These are phyloP conservation scores for Ammospiza caudacuta DNA, from an alignment of 2,113 vertebrate genomes.

Conservation along the genomic window DNA sequence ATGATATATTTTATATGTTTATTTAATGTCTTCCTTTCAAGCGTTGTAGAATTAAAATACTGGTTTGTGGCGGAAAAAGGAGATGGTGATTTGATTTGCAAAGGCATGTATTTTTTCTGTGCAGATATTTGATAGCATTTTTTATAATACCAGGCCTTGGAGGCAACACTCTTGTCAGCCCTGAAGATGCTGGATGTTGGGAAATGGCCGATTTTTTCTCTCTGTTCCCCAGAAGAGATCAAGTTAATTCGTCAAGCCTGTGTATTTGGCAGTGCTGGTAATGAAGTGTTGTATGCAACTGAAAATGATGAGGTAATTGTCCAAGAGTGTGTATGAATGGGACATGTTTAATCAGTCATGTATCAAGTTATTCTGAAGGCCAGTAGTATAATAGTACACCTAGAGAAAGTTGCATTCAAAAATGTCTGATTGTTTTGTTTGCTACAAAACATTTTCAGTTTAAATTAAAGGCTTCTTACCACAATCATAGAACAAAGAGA, in stretches of 20 bases:
- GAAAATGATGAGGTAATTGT: slow-evolving; percentile 91
- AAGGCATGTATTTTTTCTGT: neutral
- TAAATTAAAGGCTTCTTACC: neutral
- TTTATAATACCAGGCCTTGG: slow-evolving; percentile 54
- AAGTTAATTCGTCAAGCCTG: slow-evolving; percentile 91
- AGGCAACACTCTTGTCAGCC: slow-evolving; percentile 58
- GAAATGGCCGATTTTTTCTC: slow-evolving; percentile 97
- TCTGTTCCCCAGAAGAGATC: slow-evolving; percentile 92
- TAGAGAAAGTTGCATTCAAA: neutral
- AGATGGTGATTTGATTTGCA: neutral
- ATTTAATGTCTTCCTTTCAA: neutral
- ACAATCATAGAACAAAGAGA: neutral
- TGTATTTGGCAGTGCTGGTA: slow-evolving; percentile 93
- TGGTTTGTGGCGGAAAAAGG: neutral
- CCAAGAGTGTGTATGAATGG: neutral
- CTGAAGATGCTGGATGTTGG: slow-evolving; percentile 96
- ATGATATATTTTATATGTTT: neutral
- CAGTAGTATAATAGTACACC: neutral
- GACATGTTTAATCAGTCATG: neutral
- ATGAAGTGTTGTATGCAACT: slow-evolving; percentile 93
- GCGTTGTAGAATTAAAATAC: neutral
- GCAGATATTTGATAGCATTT: neutral
- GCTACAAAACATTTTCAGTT: neutral
- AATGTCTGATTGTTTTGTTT: neutral
- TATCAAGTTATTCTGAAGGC: neutral